Percentiles rank a stretch among this genome's conserved stretches.
Evolutionary conservation across 2,113 vertebrate species (phyloP).

Genomic region (Colossoma macropomum): DNA sequence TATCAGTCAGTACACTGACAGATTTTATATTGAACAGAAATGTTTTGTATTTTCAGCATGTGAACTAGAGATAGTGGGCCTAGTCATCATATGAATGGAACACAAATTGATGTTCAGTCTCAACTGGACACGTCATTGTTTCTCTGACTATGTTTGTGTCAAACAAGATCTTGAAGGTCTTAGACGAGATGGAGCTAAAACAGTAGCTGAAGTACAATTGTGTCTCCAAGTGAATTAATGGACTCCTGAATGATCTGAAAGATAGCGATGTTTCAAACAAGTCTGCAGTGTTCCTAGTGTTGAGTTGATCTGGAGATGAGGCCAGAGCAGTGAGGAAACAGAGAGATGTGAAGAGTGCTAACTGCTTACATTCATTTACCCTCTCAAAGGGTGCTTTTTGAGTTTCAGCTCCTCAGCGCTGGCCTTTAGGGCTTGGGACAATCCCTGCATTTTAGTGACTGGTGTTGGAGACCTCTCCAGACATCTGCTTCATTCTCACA

Average conservation of each 20-base stretch:
- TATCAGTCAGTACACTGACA: background rate
- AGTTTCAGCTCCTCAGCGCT: slow-evolving; percentile 55
- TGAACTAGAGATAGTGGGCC: background rate
- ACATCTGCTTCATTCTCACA: slow-evolving; percentile 64
- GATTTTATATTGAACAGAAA: background rate
- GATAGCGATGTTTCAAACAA: slow-evolving; percentile 74
- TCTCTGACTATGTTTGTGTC: slow-evolving; percentile 81
- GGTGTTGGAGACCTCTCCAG: slow-evolving; percentile 61
- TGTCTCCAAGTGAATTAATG: slow-evolving; percentile 88
- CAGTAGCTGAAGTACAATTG: slow-evolving; percentile 85
- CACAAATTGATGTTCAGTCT: slow-evolving; percentile 65
- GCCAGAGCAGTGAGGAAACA: slow-evolving; percentile 29
- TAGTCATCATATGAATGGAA: slow-evolving; percentile 68
- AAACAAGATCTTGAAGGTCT: slow-evolving; percentile 75
- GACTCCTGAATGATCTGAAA: slow-evolving; percentile 82
- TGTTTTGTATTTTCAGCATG: background rate
- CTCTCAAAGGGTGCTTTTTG: slow-evolving; percentile 63
- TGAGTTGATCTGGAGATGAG: slow-evolving; percentile 79
- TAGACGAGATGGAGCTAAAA: slow-evolving; percentile 75
- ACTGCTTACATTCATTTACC: slow-evolving; percentile 64
- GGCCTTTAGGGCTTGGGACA: slow-evolving; percentile 57
- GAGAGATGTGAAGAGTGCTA: slow-evolving; percentile 52
- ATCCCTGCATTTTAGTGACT: slow-evolving; percentile 65
- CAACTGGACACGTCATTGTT: slow-evolving; percentile 77
- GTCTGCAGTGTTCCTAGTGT: slow-evolving; percentile 67